Conservation (phyloP, 2,888 invertebrate species). For the Diarsia mendica region DNA sequence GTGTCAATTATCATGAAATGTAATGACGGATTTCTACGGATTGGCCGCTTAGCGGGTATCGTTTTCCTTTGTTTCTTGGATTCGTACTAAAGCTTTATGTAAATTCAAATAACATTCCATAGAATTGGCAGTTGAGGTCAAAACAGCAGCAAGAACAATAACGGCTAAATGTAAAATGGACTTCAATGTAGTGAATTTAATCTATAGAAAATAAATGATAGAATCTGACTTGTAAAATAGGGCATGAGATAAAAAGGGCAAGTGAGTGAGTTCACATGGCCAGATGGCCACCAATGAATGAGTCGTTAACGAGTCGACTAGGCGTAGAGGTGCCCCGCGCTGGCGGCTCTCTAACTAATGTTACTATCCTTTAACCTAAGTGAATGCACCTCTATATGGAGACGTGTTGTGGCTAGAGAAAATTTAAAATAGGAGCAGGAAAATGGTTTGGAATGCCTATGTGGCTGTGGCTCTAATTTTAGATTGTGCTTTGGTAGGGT, state of each 20-base stretch:
- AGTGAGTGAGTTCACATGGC: slow-evolving; percentile 73
- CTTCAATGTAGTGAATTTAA: slow-evolving; percentile 7
- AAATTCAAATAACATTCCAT: slow-evolving; percentile 14
- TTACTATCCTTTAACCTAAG: slow-evolving; percentile 43
- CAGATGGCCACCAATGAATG: slow-evolving; percentile 86
- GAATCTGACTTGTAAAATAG: slow-evolving; percentile 65
- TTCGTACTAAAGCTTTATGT: background rate
- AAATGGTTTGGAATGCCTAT: slow-evolving; percentile 19
- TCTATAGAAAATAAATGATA: slow-evolving; percentile 29
- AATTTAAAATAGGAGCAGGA: slow-evolving; percentile 24
- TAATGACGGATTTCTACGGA: background rate
- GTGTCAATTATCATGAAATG: slow-evolving; percentile 9
- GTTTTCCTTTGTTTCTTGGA: background rate
- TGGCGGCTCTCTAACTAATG: slow-evolving; percentile 44
- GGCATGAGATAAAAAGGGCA: slow-evolving; percentile 72
- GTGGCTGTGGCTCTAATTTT: slow-evolving; percentile 12
- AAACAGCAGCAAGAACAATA: slow-evolving; percentile 5
- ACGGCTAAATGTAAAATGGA: background rate
- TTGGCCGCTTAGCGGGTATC: background rate
- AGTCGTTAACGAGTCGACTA: slow-evolving; percentile 80
- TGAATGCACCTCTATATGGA: slow-evolving; percentile 44
- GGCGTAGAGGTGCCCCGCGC: slow-evolving; percentile 57
- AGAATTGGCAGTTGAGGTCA: background rate
- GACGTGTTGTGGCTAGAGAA: slow-evolving; percentile 9
- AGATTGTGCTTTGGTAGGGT: background rate